A percentile compares a stretch with the other conserved stretches of the same genome.
phyloP scores from a whole-genome alignment of 2,113 vertebrate genomes.

The Aepyceros melampus region DNA sequence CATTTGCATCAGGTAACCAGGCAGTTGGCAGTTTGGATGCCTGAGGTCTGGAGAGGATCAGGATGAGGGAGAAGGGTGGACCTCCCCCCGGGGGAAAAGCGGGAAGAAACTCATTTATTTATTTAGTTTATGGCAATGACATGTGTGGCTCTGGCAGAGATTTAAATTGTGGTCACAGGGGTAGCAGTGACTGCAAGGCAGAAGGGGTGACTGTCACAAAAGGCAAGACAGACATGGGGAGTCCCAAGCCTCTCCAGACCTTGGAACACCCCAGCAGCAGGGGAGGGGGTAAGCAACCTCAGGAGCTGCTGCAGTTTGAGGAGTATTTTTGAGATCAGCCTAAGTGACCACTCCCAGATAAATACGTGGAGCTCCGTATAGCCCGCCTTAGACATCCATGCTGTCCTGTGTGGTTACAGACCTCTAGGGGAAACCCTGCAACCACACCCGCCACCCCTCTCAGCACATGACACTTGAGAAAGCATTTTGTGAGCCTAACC shows the following conservation, averaged over 20 bases:
- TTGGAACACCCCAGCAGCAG: background rate
- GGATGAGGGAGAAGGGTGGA: conserved; percentile 66
- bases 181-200: background rate
- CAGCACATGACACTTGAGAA: background rate
- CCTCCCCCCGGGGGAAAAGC: conserved; percentile 53
- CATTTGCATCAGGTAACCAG: conserved; percentile 90
- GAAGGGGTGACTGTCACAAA: background rate
- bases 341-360: background rate
- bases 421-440: background rate
- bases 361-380: background rate
- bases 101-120: background rate
- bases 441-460: no score
- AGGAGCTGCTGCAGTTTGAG: background rate
- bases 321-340: background rate
- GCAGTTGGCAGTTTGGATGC: conserved; percentile 46
- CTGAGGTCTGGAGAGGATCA: conserved; percentile 69
- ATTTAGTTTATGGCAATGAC: background rate
- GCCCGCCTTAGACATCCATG: background rate
- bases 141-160: background rate
- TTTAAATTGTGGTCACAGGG: background rate
- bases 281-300: background rate
- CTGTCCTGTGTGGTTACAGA: background rate
- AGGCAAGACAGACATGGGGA: background rate
- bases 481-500: background rate
- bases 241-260: background rate